Evolutionary conservation across 2,113 vertebrate genomes (phyloP).

Genomic region (Scophthalmus maximus): DNA sequence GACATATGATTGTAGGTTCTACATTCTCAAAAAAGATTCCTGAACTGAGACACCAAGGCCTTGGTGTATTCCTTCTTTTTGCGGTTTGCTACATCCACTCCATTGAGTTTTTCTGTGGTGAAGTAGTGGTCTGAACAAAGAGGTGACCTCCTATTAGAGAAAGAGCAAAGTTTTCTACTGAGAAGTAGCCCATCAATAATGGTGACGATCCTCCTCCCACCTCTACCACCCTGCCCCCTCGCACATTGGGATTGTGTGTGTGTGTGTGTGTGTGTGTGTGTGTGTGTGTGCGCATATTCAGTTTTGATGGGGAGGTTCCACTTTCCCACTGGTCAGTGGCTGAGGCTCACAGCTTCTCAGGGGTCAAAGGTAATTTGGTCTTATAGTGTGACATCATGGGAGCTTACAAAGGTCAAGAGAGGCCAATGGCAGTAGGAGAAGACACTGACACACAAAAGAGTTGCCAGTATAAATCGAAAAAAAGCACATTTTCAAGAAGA

Average conservation of each 20-base stretch:
- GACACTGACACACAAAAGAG: constrained; percentile 58
- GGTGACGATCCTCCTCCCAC: not conserved
- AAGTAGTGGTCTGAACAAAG: constrained; percentile 49
- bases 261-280: constrained; percentile 1
- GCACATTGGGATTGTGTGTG: not conserved
- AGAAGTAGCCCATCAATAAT: constrained; percentile 17
- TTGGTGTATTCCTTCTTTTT: not conserved
- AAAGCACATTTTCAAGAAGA: constrained; percentile 49
- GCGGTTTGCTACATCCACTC: constrained; percentile 34
- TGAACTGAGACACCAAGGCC: not conserved
- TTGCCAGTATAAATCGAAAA: constrained; percentile 47
- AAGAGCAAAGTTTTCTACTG: constrained; percentile 39
- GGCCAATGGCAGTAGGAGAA: constrained; percentile 49
- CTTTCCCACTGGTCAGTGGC: constrained; percentile 73
- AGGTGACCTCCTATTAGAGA: constrained; percentile 42
- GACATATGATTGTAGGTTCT: not conserved
- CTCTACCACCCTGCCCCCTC: constrained; percentile 7
- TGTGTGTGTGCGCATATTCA: not conserved
- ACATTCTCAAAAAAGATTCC: not conserved
- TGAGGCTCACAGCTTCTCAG: constrained; percentile 44
- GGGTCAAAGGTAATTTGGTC: constrained; percentile 62
- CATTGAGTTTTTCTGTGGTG: constrained; percentile 9
- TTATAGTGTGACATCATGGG: constrained; percentile 68
- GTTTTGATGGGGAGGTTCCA: constrained; percentile 19
- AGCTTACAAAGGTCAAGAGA: constrained; percentile 61